Conservation (phyloP, 2,113 vertebrate species). For the Ammodytes marinus region DNA sequence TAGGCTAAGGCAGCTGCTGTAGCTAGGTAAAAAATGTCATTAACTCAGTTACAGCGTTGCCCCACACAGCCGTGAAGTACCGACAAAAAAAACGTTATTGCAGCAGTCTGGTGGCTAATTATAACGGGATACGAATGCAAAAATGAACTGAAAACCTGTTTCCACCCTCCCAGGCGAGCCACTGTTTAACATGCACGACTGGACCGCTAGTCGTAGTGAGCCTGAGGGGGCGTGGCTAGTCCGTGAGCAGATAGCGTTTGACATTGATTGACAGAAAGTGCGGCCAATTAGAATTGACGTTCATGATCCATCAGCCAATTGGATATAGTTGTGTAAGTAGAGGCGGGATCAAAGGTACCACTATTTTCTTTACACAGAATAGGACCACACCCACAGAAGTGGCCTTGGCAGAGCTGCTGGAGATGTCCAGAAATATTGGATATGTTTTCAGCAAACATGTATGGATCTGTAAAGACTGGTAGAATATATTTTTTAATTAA, state of each 20-base stretch:
- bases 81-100: conserved; percentile 7
- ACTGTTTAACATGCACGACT: conserved; percentile 42
- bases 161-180: conserved; percentile 46
- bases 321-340: background rate
- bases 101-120: background rate
- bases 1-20: conserved; percentile 33
- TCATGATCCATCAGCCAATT: conserved; percentile 32
- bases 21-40: conserved; percentile 29
- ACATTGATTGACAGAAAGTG: conserved; percentile 39
- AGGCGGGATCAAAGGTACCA: conserved; percentile 28
- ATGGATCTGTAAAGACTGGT: background rate
- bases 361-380: conserved; percentile 12
- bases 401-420: conserved; percentile 5
- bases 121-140: background rate
- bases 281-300: conserved; percentile 16
- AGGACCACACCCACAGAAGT: conserved; percentile 58
- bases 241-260: conserved; percentile 12
- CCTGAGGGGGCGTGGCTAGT: conserved; percentile 55
- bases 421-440: conserved; percentile 2
- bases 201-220: conserved; percentile 45
- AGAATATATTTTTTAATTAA: background rate
- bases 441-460: background rate
- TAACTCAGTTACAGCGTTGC: conserved; percentile 19
- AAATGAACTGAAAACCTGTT: conserved; percentile 20
- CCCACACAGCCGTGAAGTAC: background rate